Percentiles rank a stretch among this genome's conserved stretches.
phyloP scores from a whole-genome alignment of 2,888 invertebrate species.

The Synanthedon tipuliformis region DNA sequence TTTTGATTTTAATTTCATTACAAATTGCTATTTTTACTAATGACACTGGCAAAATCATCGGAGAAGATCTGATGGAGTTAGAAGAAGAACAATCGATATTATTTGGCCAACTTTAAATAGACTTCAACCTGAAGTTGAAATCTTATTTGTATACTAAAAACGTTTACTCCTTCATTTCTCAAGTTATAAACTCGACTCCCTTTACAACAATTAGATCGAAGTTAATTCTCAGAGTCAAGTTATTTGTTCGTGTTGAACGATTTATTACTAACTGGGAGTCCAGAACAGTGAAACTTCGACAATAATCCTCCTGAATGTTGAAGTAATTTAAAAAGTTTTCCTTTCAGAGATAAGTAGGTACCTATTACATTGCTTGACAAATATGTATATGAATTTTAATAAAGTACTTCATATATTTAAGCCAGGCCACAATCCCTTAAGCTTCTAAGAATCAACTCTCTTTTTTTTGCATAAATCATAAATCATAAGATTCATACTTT shows the following conservation, averaged over 20 bases:
- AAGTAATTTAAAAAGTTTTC: neutral
- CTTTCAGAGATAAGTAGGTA: neutral
- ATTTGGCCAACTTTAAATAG: neutral
- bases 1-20: too few species aligned
- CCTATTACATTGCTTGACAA: too few species aligned
- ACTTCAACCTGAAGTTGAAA: slow-evolving; percentile 2
- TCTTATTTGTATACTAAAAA: slow-evolving; percentile 25
- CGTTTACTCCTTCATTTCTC: slow-evolving; percentile 17
- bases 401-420: too few species aligned
- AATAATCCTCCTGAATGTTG: slow-evolving; percentile 33
- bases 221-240: slow-evolving; percentile 47
- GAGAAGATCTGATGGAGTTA: too few species aligned
- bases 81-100: too few species aligned
- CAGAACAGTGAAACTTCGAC: slow-evolving; percentile 30
- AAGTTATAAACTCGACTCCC: slow-evolving; percentile 38
- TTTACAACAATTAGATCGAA: slow-evolving; percentile 41
- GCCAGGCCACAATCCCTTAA: too few species aligned
- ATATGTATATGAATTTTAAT: too few species aligned
- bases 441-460: too few species aligned
- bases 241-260: slow-evolving; percentile 51
- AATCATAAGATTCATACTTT: too few species aligned
- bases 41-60: too few species aligned
- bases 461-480: too few species aligned
- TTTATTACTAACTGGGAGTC: slow-evolving; percentile 43
- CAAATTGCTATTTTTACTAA: too few species aligned